Base-by-base conservation (phyloP, 2,888 invertebrate species). In the Metellina segmentata region DNA sequence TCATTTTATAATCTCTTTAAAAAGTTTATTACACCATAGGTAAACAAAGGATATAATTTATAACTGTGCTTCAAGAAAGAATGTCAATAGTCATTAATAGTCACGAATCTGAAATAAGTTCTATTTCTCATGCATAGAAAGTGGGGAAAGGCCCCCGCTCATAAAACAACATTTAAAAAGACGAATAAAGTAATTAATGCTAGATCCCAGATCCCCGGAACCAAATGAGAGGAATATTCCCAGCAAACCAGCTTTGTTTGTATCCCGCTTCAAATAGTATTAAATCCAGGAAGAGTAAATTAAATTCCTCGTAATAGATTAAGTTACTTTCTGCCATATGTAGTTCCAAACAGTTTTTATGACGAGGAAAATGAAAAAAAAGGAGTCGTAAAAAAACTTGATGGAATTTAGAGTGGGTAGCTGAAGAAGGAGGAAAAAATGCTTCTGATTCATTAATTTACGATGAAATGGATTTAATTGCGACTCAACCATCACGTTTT, bases 391-490 rank as follows among this genome's bases (percentile, higher is more conserved):
- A 51, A 79, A 88, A 74, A 79, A n/a, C 20, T 11, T 88, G 88
- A 88, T 88, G 88, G 88, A 88, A 88, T 81, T 81, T 81, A 81
- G 74, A 88, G 81, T 74, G n/a, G 48, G 72, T 74, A 34, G 79
- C 48, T 81, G 77, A 72, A 77, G 8, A 49, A 19, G 9, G 61
- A 20, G 52, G 51, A 53, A 89, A 89, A 83, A 89, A 70, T 13
- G 7, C 71, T 83, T 89, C 83, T 70, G 82, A 89, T 83, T 89
- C 83, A 89, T 89, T 89, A 89, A 89, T 89, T 82, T 89, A 70
- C 82, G 82, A 89, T 89, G 89, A 89, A 89, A 89, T 89, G 78
- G 89, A 89, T 89, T 89, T 89, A 89, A 89, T 89, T 89, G 89
- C 89, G 52, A 89, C 51, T 83, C 49, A 48, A 70, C 77, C 70